Percentiles rank a stretch among this genome's conserved stretches.
Evolutionary conservation across 2,888 invertebrate genomes (phyloP).

Genomic region (Drosophila hawaiiensis): DNA sequence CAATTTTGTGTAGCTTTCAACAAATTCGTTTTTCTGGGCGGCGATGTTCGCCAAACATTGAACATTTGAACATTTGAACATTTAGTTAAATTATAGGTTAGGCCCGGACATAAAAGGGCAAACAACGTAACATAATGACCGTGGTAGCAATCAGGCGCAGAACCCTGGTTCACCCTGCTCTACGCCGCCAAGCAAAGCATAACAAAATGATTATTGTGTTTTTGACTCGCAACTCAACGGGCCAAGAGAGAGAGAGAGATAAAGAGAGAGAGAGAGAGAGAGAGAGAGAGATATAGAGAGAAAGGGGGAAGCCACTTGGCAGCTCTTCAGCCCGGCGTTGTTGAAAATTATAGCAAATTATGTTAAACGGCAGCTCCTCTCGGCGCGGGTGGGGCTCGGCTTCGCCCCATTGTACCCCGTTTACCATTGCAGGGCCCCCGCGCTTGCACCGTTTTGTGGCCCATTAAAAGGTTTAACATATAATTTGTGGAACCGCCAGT

Average conservation of each 20-base stretch:
- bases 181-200: conserved; percentile 38
- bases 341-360: conserved; percentile 85
- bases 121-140: conserved; percentile 81
- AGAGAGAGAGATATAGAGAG: conserved; percentile 15
- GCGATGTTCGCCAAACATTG: conserved; percentile 49
- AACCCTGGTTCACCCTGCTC: not conserved
- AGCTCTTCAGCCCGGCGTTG: conserved; percentile 63
- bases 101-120: conserved; percentile 81
- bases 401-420: conserved; percentile 53
- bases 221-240: conserved; percentile 36
- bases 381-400: conserved; percentile 57
- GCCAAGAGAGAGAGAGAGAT: not conserved
- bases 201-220: conserved; percentile 79
- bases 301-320: conserved; percentile 57
- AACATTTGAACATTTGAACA: conserved; percentile 71
- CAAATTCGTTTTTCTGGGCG: conserved; percentile 49
- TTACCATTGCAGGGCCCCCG: conserved; percentile 11
- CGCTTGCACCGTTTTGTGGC: conserved; percentile 36
- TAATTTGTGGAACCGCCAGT: conserved; percentile 61
- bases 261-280: not conserved
- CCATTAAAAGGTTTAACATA: conserved; percentile 69
- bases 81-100: conserved; percentile 84
- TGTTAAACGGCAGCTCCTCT: conserved; percentile 83
- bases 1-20: conserved; percentile 74
- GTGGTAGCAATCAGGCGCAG: conserved; percentile 73